phyloP scores from a whole-genome alignment of 2,888 invertebrate species.

The Xestia ashworthii region DNA sequence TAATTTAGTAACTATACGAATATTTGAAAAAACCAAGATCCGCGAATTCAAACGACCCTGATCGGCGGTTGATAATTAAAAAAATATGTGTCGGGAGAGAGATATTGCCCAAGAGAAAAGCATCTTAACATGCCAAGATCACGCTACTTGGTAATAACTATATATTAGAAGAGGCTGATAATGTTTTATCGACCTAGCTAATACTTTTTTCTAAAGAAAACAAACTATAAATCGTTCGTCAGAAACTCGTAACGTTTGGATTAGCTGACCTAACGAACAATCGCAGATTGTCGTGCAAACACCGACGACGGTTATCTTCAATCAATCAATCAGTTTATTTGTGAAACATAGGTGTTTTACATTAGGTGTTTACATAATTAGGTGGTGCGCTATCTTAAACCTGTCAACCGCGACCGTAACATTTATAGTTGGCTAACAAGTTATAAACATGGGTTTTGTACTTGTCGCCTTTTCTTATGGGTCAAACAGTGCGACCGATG shows the following conservation, averaged over 20 bases:
- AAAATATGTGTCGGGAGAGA: neutral
- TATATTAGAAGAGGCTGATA: constrained; percentile 6
- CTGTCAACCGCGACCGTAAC: constrained; percentile 23
- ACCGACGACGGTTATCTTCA: neutral
- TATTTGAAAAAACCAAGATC: neutral
- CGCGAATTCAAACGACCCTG: neutral
- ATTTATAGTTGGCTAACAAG: constrained; percentile 11
- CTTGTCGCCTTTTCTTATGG: neutral
- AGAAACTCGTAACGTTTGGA: constrained; percentile 26
- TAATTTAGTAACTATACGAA: neutral
- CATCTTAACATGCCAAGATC: constrained; percentile 5
- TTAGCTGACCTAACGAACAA: constrained; percentile 23
- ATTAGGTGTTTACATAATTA: too few species aligned
- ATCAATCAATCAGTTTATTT: too few species aligned
- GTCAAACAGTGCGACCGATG: neutral
- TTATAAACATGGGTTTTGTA: constrained; percentile 14
- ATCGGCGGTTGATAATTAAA: neutral
- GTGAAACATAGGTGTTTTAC: too few species aligned
- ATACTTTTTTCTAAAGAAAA: constrained; percentile 14
- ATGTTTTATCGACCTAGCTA: neutral
- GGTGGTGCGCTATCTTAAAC: neutral
- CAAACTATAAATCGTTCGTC: constrained; percentile 5
- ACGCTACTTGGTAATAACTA: constrained; percentile 20
- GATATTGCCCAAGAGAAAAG: neutral
- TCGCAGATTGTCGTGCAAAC: constrained; percentile 24